phyloP scores from a whole-genome alignment of 2,797 vertebrate species.

The Leptatherina wallacei region DNA sequence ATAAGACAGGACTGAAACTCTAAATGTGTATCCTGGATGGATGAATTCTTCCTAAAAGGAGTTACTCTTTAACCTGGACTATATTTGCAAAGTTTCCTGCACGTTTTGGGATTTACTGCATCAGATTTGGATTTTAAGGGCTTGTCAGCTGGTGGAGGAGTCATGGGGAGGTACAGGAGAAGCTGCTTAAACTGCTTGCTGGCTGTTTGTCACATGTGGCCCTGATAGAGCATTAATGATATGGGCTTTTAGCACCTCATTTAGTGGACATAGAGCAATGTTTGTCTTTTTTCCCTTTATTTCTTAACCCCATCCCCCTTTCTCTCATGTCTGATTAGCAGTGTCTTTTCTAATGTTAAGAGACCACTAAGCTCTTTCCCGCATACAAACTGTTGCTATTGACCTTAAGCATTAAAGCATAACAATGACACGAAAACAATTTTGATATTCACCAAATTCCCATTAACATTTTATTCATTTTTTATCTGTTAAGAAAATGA shows the following conservation, averaged over 20 bases:
- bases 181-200: slow-evolving; percentile 26
- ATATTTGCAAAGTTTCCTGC: slow-evolving; percentile 29
- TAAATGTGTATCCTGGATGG: slow-evolving; percentile 42
- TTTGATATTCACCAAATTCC: slow-evolving; percentile 38
- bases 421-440: slow-evolving; percentile 50
- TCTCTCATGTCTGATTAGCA: slow-evolving; percentile 53
- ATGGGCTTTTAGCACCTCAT: slow-evolving; percentile 77
- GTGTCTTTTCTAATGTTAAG: slow-evolving; percentile 73
- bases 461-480: slow-evolving; percentile 28
- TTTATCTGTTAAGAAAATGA: neutral
- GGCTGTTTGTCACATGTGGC: slow-evolving; percentile 54
- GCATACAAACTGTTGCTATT: slow-evolving; percentile 41
- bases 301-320: slow-evolving; percentile 52
- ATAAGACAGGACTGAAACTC: slow-evolving; percentile 56
- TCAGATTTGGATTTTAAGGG: slow-evolving; percentile 51
- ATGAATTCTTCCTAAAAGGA: slow-evolving; percentile 49
- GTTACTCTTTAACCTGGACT: slow-evolving; percentile 66
- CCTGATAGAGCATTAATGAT: slow-evolving; percentile 70
- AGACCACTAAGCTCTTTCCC: slow-evolving; percentile 46
- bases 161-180: slow-evolving; percentile 79
- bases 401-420: slow-evolving; percentile 33
- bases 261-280: slow-evolving; percentile 68
- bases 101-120: slow-evolving; percentile 52
- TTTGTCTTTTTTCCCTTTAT: slow-evolving; percentile 61
- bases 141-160: slow-evolving; percentile 39